phyloP scores from a whole-genome alignment of 2,797 vertebrate genomes.

The Neosilurus mollespiculum region DNA sequence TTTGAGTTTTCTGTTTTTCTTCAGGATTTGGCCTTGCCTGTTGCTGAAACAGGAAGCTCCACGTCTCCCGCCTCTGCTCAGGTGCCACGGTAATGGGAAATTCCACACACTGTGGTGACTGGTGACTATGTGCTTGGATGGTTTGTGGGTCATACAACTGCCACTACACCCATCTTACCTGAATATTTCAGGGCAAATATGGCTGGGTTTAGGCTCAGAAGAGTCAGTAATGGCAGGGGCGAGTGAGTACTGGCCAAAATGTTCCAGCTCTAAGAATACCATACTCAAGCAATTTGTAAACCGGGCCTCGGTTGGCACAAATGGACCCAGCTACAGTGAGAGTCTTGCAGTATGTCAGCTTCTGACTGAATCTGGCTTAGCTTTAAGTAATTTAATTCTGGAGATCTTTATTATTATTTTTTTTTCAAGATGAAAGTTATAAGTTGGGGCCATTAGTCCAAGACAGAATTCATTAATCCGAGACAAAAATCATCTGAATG shows the following conservation, averaged over 20 bases:
- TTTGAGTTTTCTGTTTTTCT: constrained; percentile 63
- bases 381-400: background rate
- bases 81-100: constrained; percentile 62
- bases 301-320: background rate
- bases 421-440: background rate
- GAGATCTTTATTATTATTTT: background rate
- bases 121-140: background rate
- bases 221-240: background rate
- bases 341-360: too few relatives aligned
- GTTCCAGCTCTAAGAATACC: background rate
- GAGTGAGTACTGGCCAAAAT: background rate
- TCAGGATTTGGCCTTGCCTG: constrained; percentile 47
- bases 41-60: constrained; percentile 59
- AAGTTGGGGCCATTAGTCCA: background rate
- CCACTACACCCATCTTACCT: too few relatives aligned
- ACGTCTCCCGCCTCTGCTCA: constrained; percentile 57
- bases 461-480: background rate
- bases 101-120: constrained; percentile 47
- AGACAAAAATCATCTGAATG: background rate
- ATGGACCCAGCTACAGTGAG: too few relatives aligned
- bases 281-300: background rate
- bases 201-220: background rate
- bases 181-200: background rate
- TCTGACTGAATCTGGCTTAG: background rate
- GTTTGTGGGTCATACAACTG: background rate